A percentile compares a stretch with the other conserved stretches of the same genome.
phyloP scores from a whole-genome alignment of 2,113 vertebrate genomes.

The Albula goreensis region DNA sequence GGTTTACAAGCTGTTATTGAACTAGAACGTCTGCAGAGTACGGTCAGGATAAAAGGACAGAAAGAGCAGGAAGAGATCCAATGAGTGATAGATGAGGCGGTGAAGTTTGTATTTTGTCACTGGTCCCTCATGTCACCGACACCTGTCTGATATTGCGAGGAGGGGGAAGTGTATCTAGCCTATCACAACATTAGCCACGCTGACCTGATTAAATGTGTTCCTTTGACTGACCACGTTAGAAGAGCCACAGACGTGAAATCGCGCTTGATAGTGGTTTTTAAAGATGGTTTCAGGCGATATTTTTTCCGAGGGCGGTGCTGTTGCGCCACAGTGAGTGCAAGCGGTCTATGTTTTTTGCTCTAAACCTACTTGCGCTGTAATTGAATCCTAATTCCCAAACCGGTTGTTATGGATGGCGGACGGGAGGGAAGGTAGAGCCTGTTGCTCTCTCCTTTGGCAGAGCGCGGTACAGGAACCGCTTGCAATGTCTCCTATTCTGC shows the following conservation, averaged over 20 bases:
- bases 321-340: conserved; percentile 32
- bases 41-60: too few relatives aligned
- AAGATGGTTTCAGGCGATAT: neutral
- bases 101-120: too few relatives aligned
- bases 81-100: too few relatives aligned
- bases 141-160: neutral
- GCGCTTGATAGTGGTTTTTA: neutral
- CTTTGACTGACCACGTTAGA: neutral
- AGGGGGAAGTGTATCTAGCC: too few relatives aligned
- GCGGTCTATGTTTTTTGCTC: conserved; percentile 1
- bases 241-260: neutral
- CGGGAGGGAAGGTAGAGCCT: conserved; percentile 21
- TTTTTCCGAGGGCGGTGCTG: conserved; percentile 48
- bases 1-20: too few relatives aligned
- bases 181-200: neutral
- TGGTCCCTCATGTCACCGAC: neutral
- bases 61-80: too few relatives aligned
- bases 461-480: conserved; percentile 13
- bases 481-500: conserved; percentile 10
- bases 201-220: neutral
- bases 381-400: conserved; percentile 21
- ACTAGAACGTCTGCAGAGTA: too few relatives aligned
- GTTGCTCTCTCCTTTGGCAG: conserved; percentile 16
- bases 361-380: conserved; percentile 28
- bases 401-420: conserved; percentile 47